Evolutionary conservation across 2,888 invertebrate species (phyloP), one percentile per base, ranked within the genome.

Genomic region (Hirtodrosophila confusa): DNA sequence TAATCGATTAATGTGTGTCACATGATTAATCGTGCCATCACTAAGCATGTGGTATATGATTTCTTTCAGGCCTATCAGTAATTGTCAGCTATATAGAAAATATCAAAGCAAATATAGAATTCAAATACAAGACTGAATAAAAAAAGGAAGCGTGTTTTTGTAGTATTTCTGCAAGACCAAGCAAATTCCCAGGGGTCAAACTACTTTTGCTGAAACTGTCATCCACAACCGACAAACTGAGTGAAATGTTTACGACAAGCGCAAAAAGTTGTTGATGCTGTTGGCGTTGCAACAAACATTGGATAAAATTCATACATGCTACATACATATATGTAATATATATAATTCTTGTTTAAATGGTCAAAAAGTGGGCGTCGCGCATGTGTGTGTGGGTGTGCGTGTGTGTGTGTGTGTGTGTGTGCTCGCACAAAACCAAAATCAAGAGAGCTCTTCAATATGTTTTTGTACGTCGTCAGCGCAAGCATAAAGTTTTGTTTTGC

Each of bases 401-500:
- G 58, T 55, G 45, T n/a, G 17, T 17, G 17, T 17, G 17, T 17
- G 17, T 17, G 17, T 17, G 17, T 17, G 17, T 44, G 58, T 55
- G 45, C 47, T 50, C 50, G 31, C 58, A 74, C 57, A 76, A 74
- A 76, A 62, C 58, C 54, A 41, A 71, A 76, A 62, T 75, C 61
- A 76, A 27, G 45, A 76, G 56, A 54, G 77, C 72, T 40, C 64
- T 68, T 54, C 56, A 67, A 63, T 55, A 45, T 37, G 61, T 41
- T 75, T 74, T 69, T 69, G 51, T 47, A 40, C 43, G 48, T 43
- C 39, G 62, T 62, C 66, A 62, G 64, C 54, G 55, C 35, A 45
- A 64, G 61, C 56, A 65, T 53, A 64, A 76, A 72, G 55, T 86
- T 73, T 78, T 86, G 75, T 82, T 64, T 66, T 70, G 49, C 71